These are phyloP conservation scores for Protobothrops mucrosquamatus DNA, from an alignment of 2,113 vertebrate species.

Conservation along the genomic window DNA sequence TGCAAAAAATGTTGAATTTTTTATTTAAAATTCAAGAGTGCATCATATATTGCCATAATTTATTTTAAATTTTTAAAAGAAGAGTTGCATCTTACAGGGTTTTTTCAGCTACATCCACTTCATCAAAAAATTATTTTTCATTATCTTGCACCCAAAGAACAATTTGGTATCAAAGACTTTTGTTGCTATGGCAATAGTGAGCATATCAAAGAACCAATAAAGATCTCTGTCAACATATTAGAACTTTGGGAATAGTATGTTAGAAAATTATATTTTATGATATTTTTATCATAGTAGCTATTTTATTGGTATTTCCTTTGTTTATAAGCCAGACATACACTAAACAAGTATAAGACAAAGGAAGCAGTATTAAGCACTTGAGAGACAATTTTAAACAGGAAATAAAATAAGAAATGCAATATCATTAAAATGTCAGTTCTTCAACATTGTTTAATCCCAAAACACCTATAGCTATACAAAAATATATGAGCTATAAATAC, in stretches of 20 bases:
- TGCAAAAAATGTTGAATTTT: background rate
- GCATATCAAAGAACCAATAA: conserved; percentile 32
- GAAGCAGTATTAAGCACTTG: background rate
- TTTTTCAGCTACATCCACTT: background rate
- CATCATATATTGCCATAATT: background rate
- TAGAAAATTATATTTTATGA: background rate
- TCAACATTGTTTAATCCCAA: no score
- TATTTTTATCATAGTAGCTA: background rate
- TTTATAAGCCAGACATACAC: background rate
- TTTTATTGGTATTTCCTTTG: background rate
- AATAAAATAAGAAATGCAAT: background rate
- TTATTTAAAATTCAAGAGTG: background rate
- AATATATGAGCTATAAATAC: background rate
- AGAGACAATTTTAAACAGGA: background rate
- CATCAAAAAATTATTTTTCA: background rate
- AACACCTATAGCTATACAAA: background rate
- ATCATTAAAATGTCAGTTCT: background rate
- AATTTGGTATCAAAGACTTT: background rate
- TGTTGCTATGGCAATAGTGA: conserved; percentile 40
- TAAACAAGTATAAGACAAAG: background rate
- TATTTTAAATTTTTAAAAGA: background rate
- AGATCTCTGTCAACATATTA: conserved; percentile 17
- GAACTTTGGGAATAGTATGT: background rate
- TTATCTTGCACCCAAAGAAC: background rate
- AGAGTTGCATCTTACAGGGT: background rate